phyloP scores from a whole-genome alignment of 2,888 invertebrate species.

The Zygogramma bicolorata region DNA sequence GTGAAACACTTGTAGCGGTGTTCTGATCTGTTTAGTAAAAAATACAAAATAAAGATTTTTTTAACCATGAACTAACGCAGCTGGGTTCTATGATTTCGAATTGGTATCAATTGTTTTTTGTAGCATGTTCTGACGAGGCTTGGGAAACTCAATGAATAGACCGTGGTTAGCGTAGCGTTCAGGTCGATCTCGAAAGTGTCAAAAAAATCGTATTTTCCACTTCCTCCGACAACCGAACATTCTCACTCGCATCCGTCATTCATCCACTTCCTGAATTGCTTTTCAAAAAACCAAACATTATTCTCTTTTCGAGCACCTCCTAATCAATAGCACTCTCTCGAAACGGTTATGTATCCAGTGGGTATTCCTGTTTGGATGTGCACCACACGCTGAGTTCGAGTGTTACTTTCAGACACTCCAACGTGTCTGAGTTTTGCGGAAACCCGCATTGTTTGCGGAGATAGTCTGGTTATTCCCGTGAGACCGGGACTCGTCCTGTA shows the following conservation, averaged over 20 bases:
- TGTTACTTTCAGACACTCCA: constrained; percentile 24
- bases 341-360: constrained; percentile 9
- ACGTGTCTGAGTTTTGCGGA: constrained; percentile 40
- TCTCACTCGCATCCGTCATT: neutral
- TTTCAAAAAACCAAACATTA: constrained; percentile 7
- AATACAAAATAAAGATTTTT: no score
- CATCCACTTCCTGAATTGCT: constrained; percentile 8
- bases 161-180: no score
- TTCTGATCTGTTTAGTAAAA: no score
- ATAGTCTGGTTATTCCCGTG: constrained; percentile 48
- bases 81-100: no score
- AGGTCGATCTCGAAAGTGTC: no score
- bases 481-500: constrained; percentile 32
- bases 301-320: neutral
- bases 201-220: neutral
- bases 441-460: constrained; percentile 48
- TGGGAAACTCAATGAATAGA: no score
- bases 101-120: no score
- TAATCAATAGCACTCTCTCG: constrained; percentile 8
- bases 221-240: neutral
- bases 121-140: no score
- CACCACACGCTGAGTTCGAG: constrained; percentile 30
- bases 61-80: no score
- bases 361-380: constrained; percentile 23
- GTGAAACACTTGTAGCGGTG: no score